A percentile compares a stretch with the other conserved stretches of the same genome.
phyloP scores from a whole-genome alignment of 2,113 vertebrate species.

The Thoracochromis brauschi region DNA sequence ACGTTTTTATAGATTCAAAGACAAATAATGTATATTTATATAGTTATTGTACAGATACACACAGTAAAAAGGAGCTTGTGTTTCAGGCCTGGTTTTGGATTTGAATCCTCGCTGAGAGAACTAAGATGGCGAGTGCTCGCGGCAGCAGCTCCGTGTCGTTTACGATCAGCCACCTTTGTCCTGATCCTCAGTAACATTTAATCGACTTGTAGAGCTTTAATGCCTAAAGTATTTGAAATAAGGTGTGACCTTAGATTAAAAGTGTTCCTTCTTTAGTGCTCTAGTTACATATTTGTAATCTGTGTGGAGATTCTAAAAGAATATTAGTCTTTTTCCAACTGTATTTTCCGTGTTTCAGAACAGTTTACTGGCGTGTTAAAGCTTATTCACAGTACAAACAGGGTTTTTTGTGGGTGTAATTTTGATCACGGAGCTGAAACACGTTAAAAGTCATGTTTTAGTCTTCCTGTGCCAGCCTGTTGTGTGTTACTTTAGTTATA shows the following conservation, averaged over 20 bases:
- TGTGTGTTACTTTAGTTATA: neutral
- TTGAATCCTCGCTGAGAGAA: too few relatives aligned
- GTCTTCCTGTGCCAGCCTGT: rapidly evolving
- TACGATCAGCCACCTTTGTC: neutral
- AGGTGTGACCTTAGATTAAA: rapidly evolving
- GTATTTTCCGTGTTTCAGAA: rapidly evolving
- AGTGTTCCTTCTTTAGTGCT: rapidly evolving
- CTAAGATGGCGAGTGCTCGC: rapidly evolving
- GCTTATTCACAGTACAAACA: neutral
- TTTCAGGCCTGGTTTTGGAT: neutral
- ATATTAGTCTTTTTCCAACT: rapidly evolving
- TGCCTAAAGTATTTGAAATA: neutral
- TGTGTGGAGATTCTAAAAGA: neutral
- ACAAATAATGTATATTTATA: rapidly evolving
- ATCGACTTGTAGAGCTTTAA: neutral
- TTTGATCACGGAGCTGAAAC: rapidly evolving
- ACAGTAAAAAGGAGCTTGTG: neutral
- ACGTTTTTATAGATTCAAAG: neutral
- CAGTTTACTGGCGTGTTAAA: rapidly evolving
- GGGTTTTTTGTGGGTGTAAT: rapidly evolving
- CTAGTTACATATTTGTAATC: rapidly evolving
- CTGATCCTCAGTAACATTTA: neutral
- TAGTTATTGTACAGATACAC: neutral
- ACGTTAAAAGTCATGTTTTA: rapidly evolving
- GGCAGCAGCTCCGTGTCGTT: too few relatives aligned